phyloP scores from a whole-genome alignment of 1,140 invertebrate species.

The Zaprionus camerounensis region DNA sequence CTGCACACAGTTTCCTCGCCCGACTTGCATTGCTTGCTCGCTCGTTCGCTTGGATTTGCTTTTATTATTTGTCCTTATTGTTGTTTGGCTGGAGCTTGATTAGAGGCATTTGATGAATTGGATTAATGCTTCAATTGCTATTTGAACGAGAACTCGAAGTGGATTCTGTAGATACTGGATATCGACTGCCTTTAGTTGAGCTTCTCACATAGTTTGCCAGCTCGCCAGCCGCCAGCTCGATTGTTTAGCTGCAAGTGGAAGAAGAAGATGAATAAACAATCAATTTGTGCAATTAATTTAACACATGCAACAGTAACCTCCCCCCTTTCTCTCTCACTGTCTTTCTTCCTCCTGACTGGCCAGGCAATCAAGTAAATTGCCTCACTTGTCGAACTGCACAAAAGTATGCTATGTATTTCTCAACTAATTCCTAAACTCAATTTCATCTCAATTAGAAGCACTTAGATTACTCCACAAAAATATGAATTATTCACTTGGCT shows the following conservation, averaged over 20 bases:
- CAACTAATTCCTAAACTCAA: constrained; percentile 1
- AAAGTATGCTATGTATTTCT: constrained; percentile 31
- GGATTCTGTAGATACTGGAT: not conserved
- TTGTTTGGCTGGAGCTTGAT: constrained; percentile 44
- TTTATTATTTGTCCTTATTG: constrained; percentile 52
- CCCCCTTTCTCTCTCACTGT: not conserved
- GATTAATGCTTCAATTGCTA: constrained; percentile 36
- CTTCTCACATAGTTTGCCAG: not conserved
- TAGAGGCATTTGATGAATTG: constrained; percentile 61
- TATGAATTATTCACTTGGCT: constrained; percentile 4
- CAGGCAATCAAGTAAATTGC: constrained; percentile 22
- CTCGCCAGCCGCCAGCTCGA: not conserved
- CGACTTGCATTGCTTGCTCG: not conserved
- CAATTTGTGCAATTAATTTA: constrained; percentile 46
- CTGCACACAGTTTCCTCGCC: constrained; percentile 8
- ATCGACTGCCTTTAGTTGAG: not conserved
- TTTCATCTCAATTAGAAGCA: constrained; percentile 8
- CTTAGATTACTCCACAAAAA: not conserved
- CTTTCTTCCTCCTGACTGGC: not conserved
- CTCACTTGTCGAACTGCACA: not conserved
- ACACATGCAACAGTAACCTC: constrained; percentile 15
- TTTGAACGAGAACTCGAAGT: not conserved
- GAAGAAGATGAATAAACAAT: constrained; percentile 38
- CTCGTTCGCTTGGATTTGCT: constrained; percentile 20
- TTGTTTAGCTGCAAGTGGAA: constrained; percentile 14